Evolutionary conservation across 2,113 vertebrate genomes (phyloP).

Genomic region (Pterophyllum scalare): DNA sequence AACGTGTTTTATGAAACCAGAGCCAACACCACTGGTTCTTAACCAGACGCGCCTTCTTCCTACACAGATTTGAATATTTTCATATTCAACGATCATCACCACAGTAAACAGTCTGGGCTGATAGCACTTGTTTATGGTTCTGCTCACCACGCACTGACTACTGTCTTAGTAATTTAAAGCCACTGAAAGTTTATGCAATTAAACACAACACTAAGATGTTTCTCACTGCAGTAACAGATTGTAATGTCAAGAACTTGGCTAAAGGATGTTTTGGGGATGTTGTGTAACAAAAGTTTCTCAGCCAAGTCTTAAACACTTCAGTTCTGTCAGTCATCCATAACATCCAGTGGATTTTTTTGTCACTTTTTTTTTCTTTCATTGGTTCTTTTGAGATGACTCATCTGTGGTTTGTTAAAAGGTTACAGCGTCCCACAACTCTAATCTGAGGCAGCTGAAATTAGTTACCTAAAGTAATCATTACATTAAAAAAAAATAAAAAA

Average conservation of each 20-base stretch:
- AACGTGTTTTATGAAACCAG: not conserved
- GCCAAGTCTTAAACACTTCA: not conserved
- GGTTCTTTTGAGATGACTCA: conserved; percentile 5
- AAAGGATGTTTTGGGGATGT: not conserved
- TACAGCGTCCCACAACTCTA: not conserved
- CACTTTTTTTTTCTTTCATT: not conserved
- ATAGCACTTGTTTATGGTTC: not conserved
- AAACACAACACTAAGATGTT: not conserved
- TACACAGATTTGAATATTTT: conserved; percentile 11
- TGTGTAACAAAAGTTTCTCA: not conserved
- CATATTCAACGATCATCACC: not conserved
- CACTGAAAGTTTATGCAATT: not conserved
- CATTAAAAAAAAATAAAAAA: too few relatives aligned
- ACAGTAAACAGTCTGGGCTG: not conserved
- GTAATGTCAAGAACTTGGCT: not conserved
- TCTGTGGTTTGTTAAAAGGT: not conserved
- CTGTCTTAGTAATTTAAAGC: not conserved
- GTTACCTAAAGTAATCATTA: not conserved
- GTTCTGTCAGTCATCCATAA: not conserved
- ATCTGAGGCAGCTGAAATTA: not conserved
- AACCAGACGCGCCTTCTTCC: not conserved
- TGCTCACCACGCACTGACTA: not conserved
- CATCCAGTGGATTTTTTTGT: not conserved
- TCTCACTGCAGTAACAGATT: not conserved
- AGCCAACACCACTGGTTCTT: not conserved